Evolutionary conservation across 2,888 invertebrate genomes (phyloP).

Genomic region (Pinctada fucata): DNA sequence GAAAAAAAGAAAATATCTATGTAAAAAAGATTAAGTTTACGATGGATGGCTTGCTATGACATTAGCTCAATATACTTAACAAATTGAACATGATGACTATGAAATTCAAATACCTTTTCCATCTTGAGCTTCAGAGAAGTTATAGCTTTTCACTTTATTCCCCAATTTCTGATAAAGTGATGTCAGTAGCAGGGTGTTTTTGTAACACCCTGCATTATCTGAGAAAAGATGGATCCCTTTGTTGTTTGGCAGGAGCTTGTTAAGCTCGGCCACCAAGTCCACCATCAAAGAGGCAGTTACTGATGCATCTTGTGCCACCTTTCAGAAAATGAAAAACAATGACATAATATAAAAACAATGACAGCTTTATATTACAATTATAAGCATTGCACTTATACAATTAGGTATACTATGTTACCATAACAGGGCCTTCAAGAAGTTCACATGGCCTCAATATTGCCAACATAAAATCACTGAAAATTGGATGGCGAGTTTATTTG

Average conservation of each 20-base stretch:
- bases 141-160: slow-evolving; percentile 1
- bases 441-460: too few species aligned
- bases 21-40: too few species aligned
- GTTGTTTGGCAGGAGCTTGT: background rate
- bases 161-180: background rate
- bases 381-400: too few species aligned
- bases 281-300: background rate
- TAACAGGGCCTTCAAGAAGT: too few species aligned
- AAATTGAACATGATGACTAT: too few species aligned
- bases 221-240: slow-evolving; percentile 3
- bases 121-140: slow-evolving; percentile 13
- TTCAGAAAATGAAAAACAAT: too few species aligned
- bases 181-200: background rate
- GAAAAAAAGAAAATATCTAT: too few species aligned
- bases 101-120: background rate
- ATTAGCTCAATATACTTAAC: too few species aligned
- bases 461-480: too few species aligned
- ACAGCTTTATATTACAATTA: background rate
- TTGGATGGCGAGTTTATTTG: too few species aligned
- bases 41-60: too few species aligned
- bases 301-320: slow-evolving; percentile 2
- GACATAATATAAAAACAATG: background rate
- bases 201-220: slow-evolving; percentile 14
- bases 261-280: background rate
- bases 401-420: too few species aligned